Percentiles rank a stretch among this genome's conserved stretches.
phyloP scores from a whole-genome alignment of 2,113 vertebrate species.

The Ceyx margarethae region DNA sequence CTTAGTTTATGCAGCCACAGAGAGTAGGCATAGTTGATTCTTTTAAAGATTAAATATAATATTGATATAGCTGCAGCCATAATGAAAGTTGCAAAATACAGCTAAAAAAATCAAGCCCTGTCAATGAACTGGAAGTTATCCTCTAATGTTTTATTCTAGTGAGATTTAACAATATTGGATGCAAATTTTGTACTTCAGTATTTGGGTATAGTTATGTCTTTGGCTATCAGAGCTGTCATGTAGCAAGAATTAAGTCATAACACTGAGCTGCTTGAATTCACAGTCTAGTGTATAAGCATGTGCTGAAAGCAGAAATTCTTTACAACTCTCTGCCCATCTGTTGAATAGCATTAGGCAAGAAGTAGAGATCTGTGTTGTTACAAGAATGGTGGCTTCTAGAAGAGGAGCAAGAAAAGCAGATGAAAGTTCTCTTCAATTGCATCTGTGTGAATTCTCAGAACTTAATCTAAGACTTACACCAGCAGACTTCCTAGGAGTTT shows the following conservation, averaged over 20 bases:
- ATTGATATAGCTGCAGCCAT: background rate
- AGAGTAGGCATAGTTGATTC: background rate
- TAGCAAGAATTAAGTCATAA: background rate
- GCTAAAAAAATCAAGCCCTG: background rate
- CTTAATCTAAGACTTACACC: background rate
- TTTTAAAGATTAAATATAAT: slow-evolving; percentile 13
- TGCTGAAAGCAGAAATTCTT: slow-evolving; percentile 1
- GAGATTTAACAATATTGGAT: background rate
- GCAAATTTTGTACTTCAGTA: background rate
- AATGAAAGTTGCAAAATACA: background rate
- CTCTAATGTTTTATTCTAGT: background rate
- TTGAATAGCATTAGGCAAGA: background rate
- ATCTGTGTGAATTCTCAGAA: background rate
- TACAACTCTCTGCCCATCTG: background rate
- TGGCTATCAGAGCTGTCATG: background rate
- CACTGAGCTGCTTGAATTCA: background rate
- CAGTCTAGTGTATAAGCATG: background rate
- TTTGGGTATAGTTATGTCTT: background rate
- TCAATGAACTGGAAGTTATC: background rate
- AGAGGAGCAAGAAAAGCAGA: background rate
- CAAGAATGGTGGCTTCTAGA: background rate
- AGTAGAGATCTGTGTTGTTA: background rate
- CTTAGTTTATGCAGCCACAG: background rate
- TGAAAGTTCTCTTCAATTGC: background rate
- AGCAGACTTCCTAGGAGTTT: background rate